These are phyloP conservation scores for Calyptomena viridis DNA, from an alignment of 2,113 vertebrate genomes.

Conservation along the genomic window DNA sequence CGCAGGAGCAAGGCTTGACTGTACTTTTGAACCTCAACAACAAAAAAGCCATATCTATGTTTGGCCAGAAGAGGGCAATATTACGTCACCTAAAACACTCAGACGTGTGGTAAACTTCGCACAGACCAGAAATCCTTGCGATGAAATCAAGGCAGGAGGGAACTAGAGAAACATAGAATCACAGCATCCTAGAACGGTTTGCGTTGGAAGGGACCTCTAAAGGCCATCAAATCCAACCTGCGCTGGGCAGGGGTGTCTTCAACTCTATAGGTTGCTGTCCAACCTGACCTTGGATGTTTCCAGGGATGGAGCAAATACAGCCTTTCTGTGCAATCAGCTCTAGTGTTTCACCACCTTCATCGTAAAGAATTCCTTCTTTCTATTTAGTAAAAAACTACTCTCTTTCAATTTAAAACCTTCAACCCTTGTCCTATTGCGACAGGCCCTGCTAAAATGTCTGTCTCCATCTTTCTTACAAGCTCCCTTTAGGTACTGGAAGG, in stretches of 20 bases:
- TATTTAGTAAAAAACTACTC: not conserved
- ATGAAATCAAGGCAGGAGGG: rapidly evolving
- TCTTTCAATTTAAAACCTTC: not conserved
- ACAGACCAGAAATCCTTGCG: rapidly evolving
- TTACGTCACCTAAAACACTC: not conserved
- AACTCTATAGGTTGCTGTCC: not conserved
- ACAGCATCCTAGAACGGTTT: rapidly evolving
- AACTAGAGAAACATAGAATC: rapidly evolving
- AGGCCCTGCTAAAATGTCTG: not conserved
- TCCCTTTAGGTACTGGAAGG: not conserved
- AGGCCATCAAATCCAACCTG: too few species aligned
- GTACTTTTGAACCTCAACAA: rapidly evolving
- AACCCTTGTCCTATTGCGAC: not conserved
- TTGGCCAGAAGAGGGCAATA: constrained; percentile 30
- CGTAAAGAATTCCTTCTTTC: not conserved
- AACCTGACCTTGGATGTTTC: not conserved
- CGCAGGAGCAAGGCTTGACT: rapidly evolving
- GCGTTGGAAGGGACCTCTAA: not conserved
- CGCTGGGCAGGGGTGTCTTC: not conserved
- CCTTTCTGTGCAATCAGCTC: not conserved
- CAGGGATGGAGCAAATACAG: not conserved
- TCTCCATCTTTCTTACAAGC: not conserved
- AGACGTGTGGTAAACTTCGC: rapidly evolving
- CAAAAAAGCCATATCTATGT: rapidly evolving
- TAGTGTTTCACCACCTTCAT: not conserved